These are phyloP conservation scores for Eufriesea mexicana DNA, from an alignment of 1,140 invertebrate genomes.

Conservation along the genomic window DNA sequence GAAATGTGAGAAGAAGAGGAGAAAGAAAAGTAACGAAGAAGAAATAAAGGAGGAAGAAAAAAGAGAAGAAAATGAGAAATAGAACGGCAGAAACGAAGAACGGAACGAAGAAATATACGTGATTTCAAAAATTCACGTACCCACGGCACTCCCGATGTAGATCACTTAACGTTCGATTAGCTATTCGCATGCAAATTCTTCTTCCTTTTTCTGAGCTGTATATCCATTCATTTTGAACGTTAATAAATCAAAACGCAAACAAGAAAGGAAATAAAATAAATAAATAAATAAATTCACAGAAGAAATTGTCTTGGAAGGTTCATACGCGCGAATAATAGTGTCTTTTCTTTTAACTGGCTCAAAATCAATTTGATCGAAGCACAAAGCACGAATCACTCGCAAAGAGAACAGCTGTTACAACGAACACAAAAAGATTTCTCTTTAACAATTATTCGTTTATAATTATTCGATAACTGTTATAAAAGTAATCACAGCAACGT, in stretches of 20 bases:
- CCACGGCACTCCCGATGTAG: constrained; percentile 21
- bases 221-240: constrained; percentile 5
- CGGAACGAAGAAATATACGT: background rate
- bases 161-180: constrained; percentile 18
- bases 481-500: background rate
- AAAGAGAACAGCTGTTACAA: background rate
- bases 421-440: background rate
- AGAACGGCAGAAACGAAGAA: background rate
- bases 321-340: background rate
- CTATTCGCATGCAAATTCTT: background rate
- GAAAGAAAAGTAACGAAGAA: background rate
- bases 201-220: constrained; percentile 7
- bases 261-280: background rate
- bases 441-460: background rate
- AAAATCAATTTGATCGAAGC: background rate
- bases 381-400: background rate
- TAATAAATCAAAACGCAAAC: background rate
- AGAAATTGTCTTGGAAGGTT: background rate
- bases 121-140: constrained; percentile 35
- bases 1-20: background rate
- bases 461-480: background rate
- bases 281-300: background rate
- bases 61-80: no score
- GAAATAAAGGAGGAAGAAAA: background rate
- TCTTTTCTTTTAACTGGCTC: background rate